A percentile compares a stretch with the other conserved stretches of the same genome.
phyloP scores from a whole-genome alignment of 1,140 invertebrate species.

The Cepaea nemoralis region DNA sequence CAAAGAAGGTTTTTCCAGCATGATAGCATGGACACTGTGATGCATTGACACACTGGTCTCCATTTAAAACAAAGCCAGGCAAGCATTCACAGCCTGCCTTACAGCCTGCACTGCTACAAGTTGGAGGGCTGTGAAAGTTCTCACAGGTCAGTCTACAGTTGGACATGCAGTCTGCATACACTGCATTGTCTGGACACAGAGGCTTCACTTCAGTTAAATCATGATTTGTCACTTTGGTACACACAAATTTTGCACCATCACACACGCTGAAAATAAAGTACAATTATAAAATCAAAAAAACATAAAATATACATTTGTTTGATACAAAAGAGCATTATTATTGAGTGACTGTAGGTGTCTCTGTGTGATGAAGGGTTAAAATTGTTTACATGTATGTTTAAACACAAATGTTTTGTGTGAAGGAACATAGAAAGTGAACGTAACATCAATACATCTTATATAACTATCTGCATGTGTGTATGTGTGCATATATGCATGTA shows the following conservation, averaged over 20 bases:
- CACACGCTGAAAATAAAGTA: constrained; percentile 78
- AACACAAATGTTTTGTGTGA: no score
- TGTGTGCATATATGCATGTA: no score
- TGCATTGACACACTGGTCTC: constrained; percentile 79
- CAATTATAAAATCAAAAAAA: not conserved
- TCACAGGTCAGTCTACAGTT: constrained; percentile 83
- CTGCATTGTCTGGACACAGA: constrained; percentile 74
- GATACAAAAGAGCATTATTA: no score
- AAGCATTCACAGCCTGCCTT: constrained; percentile 82
- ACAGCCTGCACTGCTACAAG: constrained; percentile 75
- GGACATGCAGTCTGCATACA: constrained; percentile 82
- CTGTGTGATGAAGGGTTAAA: no score
- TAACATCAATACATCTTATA: no score
- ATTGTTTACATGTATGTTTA: no score
- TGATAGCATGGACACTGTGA: constrained; percentile 88
- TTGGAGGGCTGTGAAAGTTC: constrained; percentile 80
- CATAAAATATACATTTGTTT: no score
- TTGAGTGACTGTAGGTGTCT: no score
- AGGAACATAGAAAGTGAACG: no score
- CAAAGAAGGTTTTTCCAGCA: constrained; percentile 82
- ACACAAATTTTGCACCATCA: constrained; percentile 72
- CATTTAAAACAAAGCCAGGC: constrained; percentile 76
- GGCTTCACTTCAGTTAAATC: constrained; percentile 73
- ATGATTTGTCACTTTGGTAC: constrained; percentile 70
- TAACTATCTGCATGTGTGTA: no score